phyloP scores from a whole-genome alignment of 2,888 invertebrate species.

The Hetaerina titia region DNA sequence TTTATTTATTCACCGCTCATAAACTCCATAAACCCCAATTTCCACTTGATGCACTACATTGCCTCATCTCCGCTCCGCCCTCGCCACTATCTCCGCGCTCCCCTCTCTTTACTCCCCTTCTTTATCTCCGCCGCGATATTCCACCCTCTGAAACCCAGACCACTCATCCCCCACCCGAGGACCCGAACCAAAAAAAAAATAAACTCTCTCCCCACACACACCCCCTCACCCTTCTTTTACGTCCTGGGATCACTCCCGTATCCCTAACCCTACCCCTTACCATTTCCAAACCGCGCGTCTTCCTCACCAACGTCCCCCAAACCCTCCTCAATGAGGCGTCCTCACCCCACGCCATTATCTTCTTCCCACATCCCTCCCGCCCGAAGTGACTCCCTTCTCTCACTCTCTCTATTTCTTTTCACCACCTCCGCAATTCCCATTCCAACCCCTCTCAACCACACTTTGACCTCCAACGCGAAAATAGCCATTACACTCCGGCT shows the following conservation, averaged over 20 bases:
- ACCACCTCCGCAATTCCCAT: neutral
- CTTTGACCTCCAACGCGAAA: neutral
- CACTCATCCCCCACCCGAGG: neutral
- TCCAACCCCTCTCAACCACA: neutral
- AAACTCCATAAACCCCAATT: constrained; percentile 17
- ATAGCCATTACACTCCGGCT: neutral
- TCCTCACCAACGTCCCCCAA: neutral
- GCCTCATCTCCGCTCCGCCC: neutral
- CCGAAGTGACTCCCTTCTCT: neutral
- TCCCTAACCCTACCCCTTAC: too few species aligned
- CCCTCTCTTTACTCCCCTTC: constrained; percentile 7
- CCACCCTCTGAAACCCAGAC: neutral
- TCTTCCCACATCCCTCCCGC: constrained; percentile 8
- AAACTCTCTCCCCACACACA: neutral
- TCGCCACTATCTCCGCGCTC: neutral
- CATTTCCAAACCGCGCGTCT: neutral
- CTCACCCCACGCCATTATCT: neutral
- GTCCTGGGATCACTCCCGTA: neutral
- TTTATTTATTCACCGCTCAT: neutral
- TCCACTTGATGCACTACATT: constrained; percentile 17
- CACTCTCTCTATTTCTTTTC: neutral
- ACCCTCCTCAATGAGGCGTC: neutral
- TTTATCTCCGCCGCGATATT: neutral
- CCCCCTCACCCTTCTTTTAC: neutral
- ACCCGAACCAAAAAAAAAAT: neutral